A percentile compares a stretch with the other conserved stretches of the same genome.
Conservation (phyloP, 2,797 vertebrate genomes). For the Labroides dimidiatus region DNA sequence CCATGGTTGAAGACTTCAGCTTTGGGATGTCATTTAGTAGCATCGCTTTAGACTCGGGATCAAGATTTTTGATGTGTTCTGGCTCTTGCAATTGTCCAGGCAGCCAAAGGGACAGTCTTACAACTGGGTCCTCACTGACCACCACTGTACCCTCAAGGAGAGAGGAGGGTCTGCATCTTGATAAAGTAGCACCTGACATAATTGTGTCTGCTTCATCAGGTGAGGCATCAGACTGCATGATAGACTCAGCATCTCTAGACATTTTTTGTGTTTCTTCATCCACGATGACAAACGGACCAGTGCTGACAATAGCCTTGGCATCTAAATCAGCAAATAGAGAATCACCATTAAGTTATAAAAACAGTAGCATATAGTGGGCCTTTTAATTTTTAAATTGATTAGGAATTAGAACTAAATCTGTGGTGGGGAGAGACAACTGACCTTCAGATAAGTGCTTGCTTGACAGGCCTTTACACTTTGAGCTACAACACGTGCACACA, state of each 20-base stretch:
- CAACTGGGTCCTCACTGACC: slow-evolving; percentile 48
- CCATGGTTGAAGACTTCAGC: not conserved
- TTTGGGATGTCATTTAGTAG: not conserved
- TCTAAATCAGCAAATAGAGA: slow-evolving; percentile 44
- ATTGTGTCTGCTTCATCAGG: not conserved
- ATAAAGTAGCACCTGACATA: slow-evolving; percentile 20
- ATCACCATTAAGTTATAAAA: not conserved
- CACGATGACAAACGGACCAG: slow-evolving; percentile 64
- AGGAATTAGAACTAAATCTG: too few species aligned
- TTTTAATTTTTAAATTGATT: too few species aligned
- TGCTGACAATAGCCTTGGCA: slow-evolving; percentile 46
- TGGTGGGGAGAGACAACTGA: slow-evolving; percentile 27
- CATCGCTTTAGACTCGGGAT: not conserved
- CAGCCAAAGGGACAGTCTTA: slow-evolving; percentile 59
- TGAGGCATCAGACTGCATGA: slow-evolving; percentile 18
- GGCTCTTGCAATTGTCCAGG: slow-evolving; percentile 46
- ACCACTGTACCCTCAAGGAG: slow-evolving; percentile 36
- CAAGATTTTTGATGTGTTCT: not conserved
- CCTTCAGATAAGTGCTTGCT: slow-evolving; percentile 39
- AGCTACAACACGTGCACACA: slow-evolving; percentile 75
- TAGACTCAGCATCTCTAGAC: rapidly evolving
- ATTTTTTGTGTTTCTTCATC: slow-evolving; percentile 9
- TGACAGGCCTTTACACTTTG: slow-evolving; percentile 67
- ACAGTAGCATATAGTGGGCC: too few species aligned
- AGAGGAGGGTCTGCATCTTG: not conserved